Evolutionary conservation across 2,113 vertebrate genomes (phyloP).

Genomic region (Macaca nemestrina): DNA sequence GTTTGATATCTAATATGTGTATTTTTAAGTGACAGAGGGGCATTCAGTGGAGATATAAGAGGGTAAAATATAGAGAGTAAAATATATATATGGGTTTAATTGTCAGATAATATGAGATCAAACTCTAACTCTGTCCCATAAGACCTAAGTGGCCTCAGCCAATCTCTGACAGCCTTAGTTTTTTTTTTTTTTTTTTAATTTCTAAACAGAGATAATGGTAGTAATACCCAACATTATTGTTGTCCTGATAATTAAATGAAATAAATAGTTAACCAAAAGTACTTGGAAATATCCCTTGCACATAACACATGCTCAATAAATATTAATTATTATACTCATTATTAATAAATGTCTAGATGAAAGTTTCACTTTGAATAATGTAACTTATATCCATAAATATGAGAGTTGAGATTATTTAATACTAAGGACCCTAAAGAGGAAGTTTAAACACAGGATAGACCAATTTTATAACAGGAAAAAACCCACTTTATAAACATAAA

Average conservation of each 20-base stretch:
- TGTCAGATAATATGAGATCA: not conserved
- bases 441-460: not conserved
- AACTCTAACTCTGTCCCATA: not conserved
- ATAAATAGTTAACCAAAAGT: not conserved
- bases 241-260: not conserved
- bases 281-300: not conserved
- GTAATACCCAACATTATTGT: not conserved
- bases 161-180: not conserved
- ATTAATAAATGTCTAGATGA: not conserved
- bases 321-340: not conserved
- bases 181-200: not conserved
- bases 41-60: not conserved
- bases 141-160: not conserved
- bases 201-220: not conserved
- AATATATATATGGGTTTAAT: not conserved
- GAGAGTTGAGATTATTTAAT: not conserved
- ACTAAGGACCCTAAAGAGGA: not conserved
- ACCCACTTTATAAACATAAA: not conserved
- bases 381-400: not conserved
- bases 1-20: not conserved
- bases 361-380: conserved; percentile 1
- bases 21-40: not conserved
- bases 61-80: not conserved
- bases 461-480: not conserved
- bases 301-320: not conserved